Base-by-base conservation (phyloP, 53 echinoderm and acorn worm genomes). In the Actinopyga echinites region DNA sequence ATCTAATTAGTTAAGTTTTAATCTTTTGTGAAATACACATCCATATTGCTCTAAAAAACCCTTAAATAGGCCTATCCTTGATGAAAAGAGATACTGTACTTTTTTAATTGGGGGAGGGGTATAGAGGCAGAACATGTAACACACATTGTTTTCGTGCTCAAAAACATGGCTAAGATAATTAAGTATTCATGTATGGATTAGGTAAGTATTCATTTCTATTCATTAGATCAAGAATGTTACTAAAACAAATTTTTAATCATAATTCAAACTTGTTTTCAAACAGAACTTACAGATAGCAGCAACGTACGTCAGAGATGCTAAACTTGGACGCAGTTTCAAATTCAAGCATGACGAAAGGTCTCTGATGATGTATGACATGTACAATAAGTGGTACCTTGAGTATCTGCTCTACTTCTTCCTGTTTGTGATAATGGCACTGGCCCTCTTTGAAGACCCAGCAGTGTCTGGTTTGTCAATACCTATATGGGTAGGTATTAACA, bases 361-460 rank as follows among this genome's bases (percentile, higher is more conserved):
- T 55, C 82, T 96, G 36, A 91, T 56, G 89, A 93, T 85, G 58
- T 96, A 96, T 78, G 60, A 93, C 40, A 64, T 94, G 66, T 96
- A 96, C 69, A 96, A 96, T 85, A 85, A 78, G 31, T 57, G 84
- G 40, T 61, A 94, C 68, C 85, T 96, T 19, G 83, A 64, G 30
- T 92, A 86, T 30, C 84, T 86, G 3, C 82, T 96, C 9, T 96
- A 96, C 65, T 86, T 96, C 64, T 93, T 92, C 79, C 64, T 96
- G 20, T 56, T 90, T 31, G 49, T 96, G 15, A 93, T 89, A 63
- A 82, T 93, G 6, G 34, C 78, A 28, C 59, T 96, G 59, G 97
- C 97, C 3, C 43, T 96, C 44, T 96, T 96, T 90, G 97, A 96
- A 75, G 92, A 92, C 23, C 97, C 97, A 7, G 87, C 93, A 17